Evolutionary conservation across 2,888 invertebrate species (phyloP).

Genomic region (Cephus rjabovi): DNA sequence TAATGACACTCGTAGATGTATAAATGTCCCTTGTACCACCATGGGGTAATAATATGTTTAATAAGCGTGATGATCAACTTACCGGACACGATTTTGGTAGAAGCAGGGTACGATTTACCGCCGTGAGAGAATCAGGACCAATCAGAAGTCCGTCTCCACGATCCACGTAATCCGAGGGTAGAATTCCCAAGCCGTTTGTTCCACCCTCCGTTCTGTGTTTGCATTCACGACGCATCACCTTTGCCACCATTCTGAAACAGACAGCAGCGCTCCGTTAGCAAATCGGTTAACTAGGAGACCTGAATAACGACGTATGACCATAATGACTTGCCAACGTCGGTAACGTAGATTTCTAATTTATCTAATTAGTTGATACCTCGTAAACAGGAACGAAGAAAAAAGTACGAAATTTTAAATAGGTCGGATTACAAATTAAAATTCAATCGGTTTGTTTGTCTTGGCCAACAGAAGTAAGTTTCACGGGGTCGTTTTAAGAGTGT

Average conservation of each 20-base stretch:
- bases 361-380: neutral
- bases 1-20: too few relatives aligned
- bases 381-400: too few relatives aligned
- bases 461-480: too few relatives aligned
- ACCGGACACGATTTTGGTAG: conserved; percentile 56
- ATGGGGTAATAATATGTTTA: too few relatives aligned
- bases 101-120: conserved; percentile 49
- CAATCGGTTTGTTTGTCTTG: too few relatives aligned
- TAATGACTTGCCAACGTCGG: too few relatives aligned
- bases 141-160: conserved; percentile 58
- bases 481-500: too few relatives aligned
- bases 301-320: too few relatives aligned
- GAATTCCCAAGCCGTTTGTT: conserved; percentile 52
- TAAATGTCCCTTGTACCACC: too few relatives aligned
- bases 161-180: conserved; percentile 61
- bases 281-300: too few relatives aligned
- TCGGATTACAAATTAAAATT: too few relatives aligned
- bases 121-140: conserved; percentile 56
- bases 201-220: conserved; percentile 53
- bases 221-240: conserved; percentile 55
- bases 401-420: too few relatives aligned
- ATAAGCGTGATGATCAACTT: conserved; percentile 25
- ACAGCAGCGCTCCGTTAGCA: neutral
- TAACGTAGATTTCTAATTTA: conserved; percentile 1
- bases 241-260: conserved; percentile 48